Conservation (phyloP, 2,797 vertebrate genomes). For the Ctenopoma multispine region DNA sequence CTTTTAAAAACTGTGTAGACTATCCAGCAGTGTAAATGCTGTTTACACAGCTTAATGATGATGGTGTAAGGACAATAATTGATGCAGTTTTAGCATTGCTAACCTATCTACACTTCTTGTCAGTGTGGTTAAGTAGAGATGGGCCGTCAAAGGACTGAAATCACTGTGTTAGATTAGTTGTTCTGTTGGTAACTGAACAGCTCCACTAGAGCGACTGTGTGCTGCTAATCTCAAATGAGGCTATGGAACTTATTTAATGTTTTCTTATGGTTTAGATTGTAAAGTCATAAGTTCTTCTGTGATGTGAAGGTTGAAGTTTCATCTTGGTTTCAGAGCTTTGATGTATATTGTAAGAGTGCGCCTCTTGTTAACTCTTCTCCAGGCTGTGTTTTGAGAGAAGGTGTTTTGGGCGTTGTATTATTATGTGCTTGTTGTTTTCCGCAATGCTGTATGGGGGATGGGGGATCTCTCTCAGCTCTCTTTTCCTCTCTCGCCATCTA, state of each 20-base stretch:
- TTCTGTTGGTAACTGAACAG: conserved; percentile 25
- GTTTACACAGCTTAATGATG: conserved; percentile 33
- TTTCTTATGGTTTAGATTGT: conserved; percentile 40
- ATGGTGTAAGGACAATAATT: conserved; percentile 54
- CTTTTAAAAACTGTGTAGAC: conserved; percentile 22
- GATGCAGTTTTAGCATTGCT: conserved; percentile 26
- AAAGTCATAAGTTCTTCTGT: conserved; percentile 30
- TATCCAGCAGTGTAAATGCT: conserved; percentile 22
- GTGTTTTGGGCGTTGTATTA: conserved; percentile 54
- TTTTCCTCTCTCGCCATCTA: conserved; percentile 17
- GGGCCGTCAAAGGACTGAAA: conserved; percentile 26
- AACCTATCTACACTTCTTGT: conserved; percentile 12
- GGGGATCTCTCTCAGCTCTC: not conserved
- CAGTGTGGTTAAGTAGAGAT: conserved; percentile 17
- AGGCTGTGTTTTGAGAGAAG: conserved; percentile 52
- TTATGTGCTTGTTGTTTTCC: conserved; percentile 67
- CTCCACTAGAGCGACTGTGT: not conserved
- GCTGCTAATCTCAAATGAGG: conserved; percentile 30
- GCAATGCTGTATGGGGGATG: conserved; percentile 33
- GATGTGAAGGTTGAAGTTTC: conserved; percentile 57
- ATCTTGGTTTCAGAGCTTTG: conserved; percentile 59
- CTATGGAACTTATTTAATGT: conserved; percentile 46
- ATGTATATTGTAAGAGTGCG: conserved; percentile 76
- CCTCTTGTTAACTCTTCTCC: conserved; percentile 60
- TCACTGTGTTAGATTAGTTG: conserved; percentile 18